These are phyloP conservation scores for Dolichopus griseipennis DNA, from an alignment of 2,888 invertebrate species.

Conservation along the genomic window DNA sequence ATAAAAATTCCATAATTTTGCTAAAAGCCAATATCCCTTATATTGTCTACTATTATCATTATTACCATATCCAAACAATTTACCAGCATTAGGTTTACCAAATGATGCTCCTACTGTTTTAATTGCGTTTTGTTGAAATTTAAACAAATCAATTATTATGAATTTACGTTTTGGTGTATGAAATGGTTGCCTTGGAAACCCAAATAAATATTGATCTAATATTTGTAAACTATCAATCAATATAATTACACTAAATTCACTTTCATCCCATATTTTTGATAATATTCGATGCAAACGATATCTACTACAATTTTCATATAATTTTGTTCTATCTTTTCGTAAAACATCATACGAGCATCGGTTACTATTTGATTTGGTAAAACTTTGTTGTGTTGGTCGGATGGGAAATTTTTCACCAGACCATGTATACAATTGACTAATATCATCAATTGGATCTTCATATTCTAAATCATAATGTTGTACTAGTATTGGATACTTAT, in stretches of 20 bases:
- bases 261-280: background rate
- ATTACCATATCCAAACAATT: no score
- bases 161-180: conserved; percentile 16
- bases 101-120: background rate
- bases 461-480: background rate
- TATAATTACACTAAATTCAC: conserved; percentile 14
- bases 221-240: conserved; percentile 14
- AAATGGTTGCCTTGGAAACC: conserved; percentile 20
- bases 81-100: no score
- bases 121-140: background rate
- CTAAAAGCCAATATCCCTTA: conserved; percentile 12
- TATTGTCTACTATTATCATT: background rate
- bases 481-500: background rate
- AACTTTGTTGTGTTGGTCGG: background rate
- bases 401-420: background rate
- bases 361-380: background rate
- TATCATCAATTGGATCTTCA: background rate
- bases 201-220: conserved; percentile 19
- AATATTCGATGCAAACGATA: background rate
- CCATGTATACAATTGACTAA: conserved; percentile 5
- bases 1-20: conserved; percentile 21
- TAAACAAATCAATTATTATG: conserved; percentile 15
- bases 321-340: no score
- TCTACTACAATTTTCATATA: background rate
- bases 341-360: no score